A percentile compares a stretch with the other conserved stretches of the same genome.
Evolutionary conservation across 2,888 invertebrate genomes (phyloP).

Genomic region (Drosophila nigricruria): DNA sequence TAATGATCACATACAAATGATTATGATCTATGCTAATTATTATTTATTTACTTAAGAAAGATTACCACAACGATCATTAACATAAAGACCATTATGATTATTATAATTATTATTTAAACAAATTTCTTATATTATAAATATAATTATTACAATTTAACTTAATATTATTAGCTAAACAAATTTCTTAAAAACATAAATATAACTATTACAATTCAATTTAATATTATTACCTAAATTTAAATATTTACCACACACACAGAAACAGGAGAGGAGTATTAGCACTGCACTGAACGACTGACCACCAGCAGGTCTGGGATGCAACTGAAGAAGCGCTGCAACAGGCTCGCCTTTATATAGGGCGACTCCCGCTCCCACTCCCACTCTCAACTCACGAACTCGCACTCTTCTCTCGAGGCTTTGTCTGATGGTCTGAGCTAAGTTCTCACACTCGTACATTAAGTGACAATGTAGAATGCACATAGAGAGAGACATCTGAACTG

Average conservation of each 20-base stretch:
- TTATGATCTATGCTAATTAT: no score
- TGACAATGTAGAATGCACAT: neutral
- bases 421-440: neutral
- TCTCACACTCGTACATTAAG: neutral
- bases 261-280: neutral
- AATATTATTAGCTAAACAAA: neutral
- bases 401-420: neutral
- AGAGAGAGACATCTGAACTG: neutral
- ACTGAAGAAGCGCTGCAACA: neutral
- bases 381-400: neutral
- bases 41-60: no score
- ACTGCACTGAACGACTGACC: neutral
- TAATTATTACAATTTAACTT: no score
- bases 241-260: neutral
- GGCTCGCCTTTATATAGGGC: neutral
- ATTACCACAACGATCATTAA: no score
- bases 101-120: neutral
- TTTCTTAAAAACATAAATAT: no score
- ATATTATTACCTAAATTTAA: neutral
- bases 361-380: neutral
- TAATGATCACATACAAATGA: no score
- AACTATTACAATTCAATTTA: neutral
- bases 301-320: neutral
- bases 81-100: neutral
- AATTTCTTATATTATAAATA: neutral